These are phyloP conservation scores for Plumapathes pennacea DNA, from an alignment of 92 coral and sea anemone genomes.

Conservation along the genomic window DNA sequence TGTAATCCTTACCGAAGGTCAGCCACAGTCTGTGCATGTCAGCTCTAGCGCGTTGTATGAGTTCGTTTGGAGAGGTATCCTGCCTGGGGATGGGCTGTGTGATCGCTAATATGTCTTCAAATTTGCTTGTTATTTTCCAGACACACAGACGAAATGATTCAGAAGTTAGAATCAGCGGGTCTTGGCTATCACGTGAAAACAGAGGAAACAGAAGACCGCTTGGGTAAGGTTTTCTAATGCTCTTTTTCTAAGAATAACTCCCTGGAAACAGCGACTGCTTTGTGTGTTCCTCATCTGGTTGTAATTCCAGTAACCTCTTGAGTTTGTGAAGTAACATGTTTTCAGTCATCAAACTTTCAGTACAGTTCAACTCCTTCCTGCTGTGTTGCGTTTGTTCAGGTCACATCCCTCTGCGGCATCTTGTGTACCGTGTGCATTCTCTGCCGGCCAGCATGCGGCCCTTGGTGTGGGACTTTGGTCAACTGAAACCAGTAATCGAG, in stretches of 20 bases:
- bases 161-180: constrained; percentile 83
- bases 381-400: constrained; percentile 36
- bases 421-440: constrained; percentile 87
- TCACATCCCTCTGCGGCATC: constrained; percentile 78
- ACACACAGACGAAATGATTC: constrained; percentile 82
- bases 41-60: too few relatives aligned
- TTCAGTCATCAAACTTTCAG: neutral
- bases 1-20: constrained; percentile 82
- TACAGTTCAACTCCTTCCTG: neutral
- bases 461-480: constrained; percentile 90
- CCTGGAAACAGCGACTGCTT: neutral
- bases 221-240: constrained; percentile 54
- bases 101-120: neutral
- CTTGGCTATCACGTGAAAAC: constrained; percentile 80
- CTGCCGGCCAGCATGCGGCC: constrained; percentile 90
- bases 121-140: constrained; percentile 7
- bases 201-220: constrained; percentile 71
- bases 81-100: neutral
- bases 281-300: neutral
- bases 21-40: neutral
- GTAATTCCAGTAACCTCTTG: too few relatives aligned
- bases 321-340: neutral
- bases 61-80: neutral
- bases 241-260: too few relatives aligned
- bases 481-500: constrained; percentile 73